A percentile compares a stretch with the other conserved stretches of the same genome.
Conservation (phyloP, 1,140 invertebrate genomes). For the Callitettix versicolor region DNA sequence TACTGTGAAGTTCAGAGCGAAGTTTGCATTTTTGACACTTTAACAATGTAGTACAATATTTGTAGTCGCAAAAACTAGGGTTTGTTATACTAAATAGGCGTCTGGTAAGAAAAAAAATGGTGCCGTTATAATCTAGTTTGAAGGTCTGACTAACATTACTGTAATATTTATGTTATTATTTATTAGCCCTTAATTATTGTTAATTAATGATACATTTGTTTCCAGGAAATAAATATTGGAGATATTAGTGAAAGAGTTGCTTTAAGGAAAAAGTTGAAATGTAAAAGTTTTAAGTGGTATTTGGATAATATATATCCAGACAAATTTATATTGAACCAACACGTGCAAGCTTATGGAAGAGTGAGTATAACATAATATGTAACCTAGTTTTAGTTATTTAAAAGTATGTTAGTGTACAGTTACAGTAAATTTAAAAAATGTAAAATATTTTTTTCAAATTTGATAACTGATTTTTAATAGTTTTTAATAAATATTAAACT, state of each 20-base stretch:
- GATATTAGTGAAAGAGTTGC: conserved; percentile 59
- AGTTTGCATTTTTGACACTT: no score
- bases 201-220: conserved; percentile 19
- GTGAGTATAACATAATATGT: conserved; percentile 30
- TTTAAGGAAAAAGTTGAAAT: conserved; percentile 59
- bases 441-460: conserved; percentile 39
- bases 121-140: not conserved
- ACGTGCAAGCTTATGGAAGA: conserved; percentile 64
- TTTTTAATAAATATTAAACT: no score
- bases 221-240: conserved; percentile 46
- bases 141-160: not conserved
- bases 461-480: no score
- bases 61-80: no score
- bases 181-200: no score
- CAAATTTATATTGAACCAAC: conserved; percentile 77
- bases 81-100: no score
- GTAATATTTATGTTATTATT: no score
- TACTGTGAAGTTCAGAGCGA: no score
- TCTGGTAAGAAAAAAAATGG: no score
- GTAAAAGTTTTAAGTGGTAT: conserved; percentile 73
- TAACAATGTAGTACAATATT: no score
- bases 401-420: conserved; percentile 33
- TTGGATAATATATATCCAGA: conserved; percentile 68
- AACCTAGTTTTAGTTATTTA: conserved; percentile 18
- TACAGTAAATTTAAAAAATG: conserved; percentile 40